These are phyloP conservation scores for Phyto melanocephala DNA, from an alignment of 2,888 invertebrate species.

Conservation along the genomic window DNA sequence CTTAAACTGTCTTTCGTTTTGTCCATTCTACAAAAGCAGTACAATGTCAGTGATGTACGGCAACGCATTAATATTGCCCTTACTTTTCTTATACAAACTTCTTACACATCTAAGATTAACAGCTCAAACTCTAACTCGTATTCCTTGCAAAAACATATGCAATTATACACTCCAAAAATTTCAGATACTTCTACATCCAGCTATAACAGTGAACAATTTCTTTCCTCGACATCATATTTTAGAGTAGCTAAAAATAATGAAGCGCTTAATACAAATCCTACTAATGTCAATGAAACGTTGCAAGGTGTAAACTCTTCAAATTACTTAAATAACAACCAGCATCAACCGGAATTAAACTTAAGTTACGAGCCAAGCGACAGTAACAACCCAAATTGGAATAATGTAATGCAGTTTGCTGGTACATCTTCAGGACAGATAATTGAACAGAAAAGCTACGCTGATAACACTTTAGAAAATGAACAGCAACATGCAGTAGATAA, in stretches of 20 bases:
- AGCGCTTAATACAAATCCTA: not conserved
- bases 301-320: not conserved
- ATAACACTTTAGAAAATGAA: conserved; percentile 21
- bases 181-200: not conserved
- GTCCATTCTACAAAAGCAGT: conserved; percentile 52
- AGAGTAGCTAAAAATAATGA: conserved; percentile 34
- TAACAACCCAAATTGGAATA: conserved; percentile 25
- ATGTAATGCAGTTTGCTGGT: conserved; percentile 12
- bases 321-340: conserved; percentile 9
- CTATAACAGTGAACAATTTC: not conserved
- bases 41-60: conserved; percentile 31
- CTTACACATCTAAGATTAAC: conserved; percentile 38
- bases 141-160: conserved; percentile 30
- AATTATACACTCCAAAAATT: conserved; percentile 7
- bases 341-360: not conserved
- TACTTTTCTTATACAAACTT: conserved; percentile 32
- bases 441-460: conserved; percentile 5
- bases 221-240: conserved; percentile 20
- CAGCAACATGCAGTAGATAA: conserved; percentile 22
- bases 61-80: conserved; percentile 55
- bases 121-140: not conserved
- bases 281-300: not conserved
- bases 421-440: not conserved
- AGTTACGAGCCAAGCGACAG: not conserved
- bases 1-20: conserved; percentile 48